Base-by-base conservation (phyloP, 2,888 invertebrate genomes). In the Caenorhabditis angaria region DNA sequence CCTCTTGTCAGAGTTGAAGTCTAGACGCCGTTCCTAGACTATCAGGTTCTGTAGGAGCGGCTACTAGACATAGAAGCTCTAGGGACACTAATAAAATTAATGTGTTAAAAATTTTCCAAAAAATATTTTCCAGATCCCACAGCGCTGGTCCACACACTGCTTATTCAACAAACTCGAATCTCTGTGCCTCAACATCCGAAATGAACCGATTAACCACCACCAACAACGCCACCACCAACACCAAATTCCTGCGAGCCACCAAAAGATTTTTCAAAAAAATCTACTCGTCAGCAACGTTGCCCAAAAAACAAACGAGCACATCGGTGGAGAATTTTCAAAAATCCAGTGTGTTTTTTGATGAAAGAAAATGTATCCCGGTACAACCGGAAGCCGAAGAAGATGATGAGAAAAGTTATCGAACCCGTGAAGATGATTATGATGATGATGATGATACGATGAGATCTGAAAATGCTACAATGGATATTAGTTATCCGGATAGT, bases 261-360 rank as follows among this genome's bases (percentile, higher is more conserved):
- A 86, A 86, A 73, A 80, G 83, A 32, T 85, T 86, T 69, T 77
- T 86, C 74, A 81, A 82, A 60, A 82, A 79, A 69, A 80, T 86
- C 22, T 85, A 85, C 69, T 72, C 80, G n/a, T 80, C 85, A 29
- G 82, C 83, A 10, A 86, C 84, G 5, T 68, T 84, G 28, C 84
- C 83, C 27, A 82, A 76, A 60, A 83, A 82, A 61, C 68, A 63
- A 59, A 72, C 54, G 20, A 65, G 62, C 47, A 59, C 68, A 18
- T 69, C 68, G 56, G 51, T 65, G 53, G 73, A 73, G 56, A 65
- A 73, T 28, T 65, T 65, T 53, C 73, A 73, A 29, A 73, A 73
- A 35, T 63, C 72, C 48, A 22, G 60, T 4, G 65, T 65, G 1
- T 68, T 68, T 32, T 72, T 65, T 28, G 72, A 68, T n/a, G 71